Evolutionary conservation across 2,888 invertebrate genomes (phyloP).

Genomic region (Phyllotreta striolata): DNA sequence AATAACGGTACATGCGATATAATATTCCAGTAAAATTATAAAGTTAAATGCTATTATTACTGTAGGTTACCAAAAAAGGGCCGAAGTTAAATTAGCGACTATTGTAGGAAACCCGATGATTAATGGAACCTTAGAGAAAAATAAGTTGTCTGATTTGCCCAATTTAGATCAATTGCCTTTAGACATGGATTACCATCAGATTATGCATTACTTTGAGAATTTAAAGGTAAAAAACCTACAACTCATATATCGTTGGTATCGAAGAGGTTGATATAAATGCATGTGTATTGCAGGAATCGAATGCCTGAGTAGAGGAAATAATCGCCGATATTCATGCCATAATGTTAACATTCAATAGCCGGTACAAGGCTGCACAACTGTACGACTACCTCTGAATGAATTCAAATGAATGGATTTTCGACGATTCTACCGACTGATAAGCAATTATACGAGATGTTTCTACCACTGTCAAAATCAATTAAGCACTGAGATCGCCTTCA

Average conservation of each 20-base stretch:
- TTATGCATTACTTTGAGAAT: constrained; percentile 98
- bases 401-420: constrained; percentile 64
- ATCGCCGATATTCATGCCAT: constrained; percentile 84
- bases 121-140: constrained; percentile 53
- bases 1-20: constrained; percentile 47
- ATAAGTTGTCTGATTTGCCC: constrained; percentile 64
- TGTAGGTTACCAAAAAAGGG: constrained; percentile 58
- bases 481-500: constrained; percentile 8
- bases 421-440: constrained; percentile 62
- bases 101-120: constrained; percentile 92
- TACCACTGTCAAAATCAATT: neutral
- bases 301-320: constrained; percentile 90
- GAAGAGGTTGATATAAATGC: no score
- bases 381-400: constrained; percentile 17
- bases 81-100: constrained; percentile 82
- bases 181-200: constrained; percentile 96
- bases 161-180: constrained; percentile 80
- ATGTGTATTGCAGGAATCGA: constrained; percentile 74
- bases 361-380: constrained; percentile 62
- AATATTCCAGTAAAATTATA: neutral
- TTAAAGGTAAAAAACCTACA: constrained; percentile 86
- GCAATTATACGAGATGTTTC: neutral
- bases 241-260: no score
- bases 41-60: constrained; percentile 9
- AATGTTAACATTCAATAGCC: constrained; percentile 77